Base-by-base conservation (phyloP, 2,888 invertebrate genomes). In the Hydraecia micacea region DNA sequence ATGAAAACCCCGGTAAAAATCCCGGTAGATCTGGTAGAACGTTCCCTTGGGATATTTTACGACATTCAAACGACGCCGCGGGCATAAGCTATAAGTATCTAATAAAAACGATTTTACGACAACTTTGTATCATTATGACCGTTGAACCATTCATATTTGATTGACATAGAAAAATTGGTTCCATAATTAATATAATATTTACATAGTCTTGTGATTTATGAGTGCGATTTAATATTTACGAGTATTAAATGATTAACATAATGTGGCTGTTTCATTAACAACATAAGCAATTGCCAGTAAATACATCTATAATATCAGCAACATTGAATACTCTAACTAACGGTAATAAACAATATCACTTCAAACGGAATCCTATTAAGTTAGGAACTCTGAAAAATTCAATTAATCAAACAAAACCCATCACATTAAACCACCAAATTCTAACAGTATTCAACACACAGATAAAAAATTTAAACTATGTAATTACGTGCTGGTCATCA, bases 401-500 rank as follows among this genome's bases (percentile, higher is more conserved):
- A 60, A 75, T 73, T 58, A 75, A 67, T 49, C 15, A 62, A 81
- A 75, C 55, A 81, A 62, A 36, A 55, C 2, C 46, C 25, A 42
- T 21, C 5, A 36, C 28, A 77, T 62, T 36, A n/a, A 67, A 70
- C 63, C 62, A 66, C 39, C 9, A 68, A 85, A 76, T 73, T 77
- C 73, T 81, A 85, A 73, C 75, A 42, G 15, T 55, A 66, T 69
- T 66, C 73, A 71, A 70, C 32, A 36, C 46, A 75, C 13, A 67
- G 55, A n/a, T 74, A 25, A 77, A 86, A 80, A 82, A 79, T 81
- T 81, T 77, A 77, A 77, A 80, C 75, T 80, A 86, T 83, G 79
- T 77, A 83, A 84, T 88, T 80, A 86, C 72, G 39, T 55, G 39
- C 66, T 62, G 68, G 83, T 84, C 86, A 89, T 89, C 89, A 87